Evolutionary conservation across 2,797 vertebrate genomes (phyloP).

Genomic region (Borostomias antarcticus): DNA sequence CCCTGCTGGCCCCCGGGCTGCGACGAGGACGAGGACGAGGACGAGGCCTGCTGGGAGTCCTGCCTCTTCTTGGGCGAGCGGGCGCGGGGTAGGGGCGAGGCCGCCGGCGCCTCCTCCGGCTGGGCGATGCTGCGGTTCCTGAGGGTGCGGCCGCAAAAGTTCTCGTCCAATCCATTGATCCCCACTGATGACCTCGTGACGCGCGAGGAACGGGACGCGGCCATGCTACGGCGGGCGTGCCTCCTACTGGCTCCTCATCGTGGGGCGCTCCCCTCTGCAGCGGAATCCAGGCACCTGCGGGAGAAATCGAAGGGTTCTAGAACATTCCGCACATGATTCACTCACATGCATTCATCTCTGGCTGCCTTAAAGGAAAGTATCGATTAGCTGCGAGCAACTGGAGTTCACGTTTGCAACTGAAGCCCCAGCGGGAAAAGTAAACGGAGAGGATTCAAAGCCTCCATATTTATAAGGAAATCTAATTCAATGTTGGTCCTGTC

Average conservation of each 20-base stretch:
- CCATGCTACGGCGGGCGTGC: slow-evolving; percentile 97
- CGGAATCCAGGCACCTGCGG: slow-evolving; percentile 76
- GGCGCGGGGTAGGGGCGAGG: slow-evolving; percentile 87
- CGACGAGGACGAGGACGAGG: slow-evolving; percentile 38
- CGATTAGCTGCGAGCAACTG: background rate
- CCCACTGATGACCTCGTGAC: slow-evolving; percentile 99
- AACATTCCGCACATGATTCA: background rate
- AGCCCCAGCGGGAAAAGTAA: background rate
- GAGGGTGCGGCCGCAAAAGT: slow-evolving; percentile 98
- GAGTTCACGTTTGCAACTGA: background rate
- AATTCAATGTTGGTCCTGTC: slow-evolving; percentile 12
- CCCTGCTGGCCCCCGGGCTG: slow-evolving; percentile 67
- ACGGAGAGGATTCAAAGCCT: background rate
- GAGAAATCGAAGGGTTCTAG: slow-evolving; percentile 28
- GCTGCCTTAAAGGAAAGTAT: background rate
- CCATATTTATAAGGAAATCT: slow-evolving; percentile 16
- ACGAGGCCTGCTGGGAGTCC: slow-evolving; percentile 69
- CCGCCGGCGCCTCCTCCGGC: slow-evolving; percentile 88
- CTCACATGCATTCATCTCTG: background rate
- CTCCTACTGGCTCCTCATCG: slow-evolving; percentile 93
- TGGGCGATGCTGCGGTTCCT: slow-evolving; percentile 99
- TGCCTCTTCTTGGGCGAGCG: slow-evolving; percentile 97
- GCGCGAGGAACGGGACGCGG: slow-evolving; percentile 98
- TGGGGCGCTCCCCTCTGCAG: slow-evolving; percentile 91
- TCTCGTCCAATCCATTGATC: slow-evolving; percentile 99